Conservation (phyloP, 1,140 invertebrate species). For the Asobara japonica region DNA sequence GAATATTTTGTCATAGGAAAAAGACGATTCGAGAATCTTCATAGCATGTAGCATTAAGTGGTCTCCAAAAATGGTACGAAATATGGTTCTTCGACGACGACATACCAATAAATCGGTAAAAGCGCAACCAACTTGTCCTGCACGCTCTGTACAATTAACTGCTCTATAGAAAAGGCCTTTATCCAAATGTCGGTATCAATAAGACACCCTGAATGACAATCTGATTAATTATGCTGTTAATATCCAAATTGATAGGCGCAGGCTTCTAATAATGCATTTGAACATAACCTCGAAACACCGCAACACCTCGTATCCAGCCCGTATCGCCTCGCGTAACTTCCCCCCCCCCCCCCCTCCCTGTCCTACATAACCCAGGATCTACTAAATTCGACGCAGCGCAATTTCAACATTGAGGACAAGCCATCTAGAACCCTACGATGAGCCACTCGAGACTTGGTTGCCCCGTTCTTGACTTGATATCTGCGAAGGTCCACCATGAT, state of each 20-base stretch:
- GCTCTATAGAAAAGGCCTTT: too few relatives aligned
- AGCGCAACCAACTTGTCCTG: too few relatives aligned
- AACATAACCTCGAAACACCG: slow-evolving; percentile 22
- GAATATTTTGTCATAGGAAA: too few relatives aligned
- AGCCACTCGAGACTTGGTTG: neutral
- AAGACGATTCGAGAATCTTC: too few relatives aligned
- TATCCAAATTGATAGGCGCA: too few relatives aligned
- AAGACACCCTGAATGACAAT: too few relatives aligned
- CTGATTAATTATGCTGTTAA: neutral
- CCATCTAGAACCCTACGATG: neutral
- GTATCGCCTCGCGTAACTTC: neutral
- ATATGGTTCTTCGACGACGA: too few relatives aligned
- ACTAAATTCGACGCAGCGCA: neutral
- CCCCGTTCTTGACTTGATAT: neutral
- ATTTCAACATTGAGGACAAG: slow-evolving; percentile 28
- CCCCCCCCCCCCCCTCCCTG: slow-evolving; percentile 25
- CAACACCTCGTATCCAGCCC: slow-evolving; percentile 2
- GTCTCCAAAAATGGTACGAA: too few relatives aligned
- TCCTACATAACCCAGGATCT: slow-evolving; percentile 8
- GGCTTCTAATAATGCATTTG: neutral
- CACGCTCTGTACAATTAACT: too few relatives aligned
- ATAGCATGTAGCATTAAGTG: too few relatives aligned
- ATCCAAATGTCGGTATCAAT: too few relatives aligned
- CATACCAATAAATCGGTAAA: too few relatives aligned
- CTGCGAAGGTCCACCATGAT: neutral